phyloP scores from a whole-genome alignment of 37 sponge, comb jelly and placozoan species.

The Aplysina aerophoba region DNA sequence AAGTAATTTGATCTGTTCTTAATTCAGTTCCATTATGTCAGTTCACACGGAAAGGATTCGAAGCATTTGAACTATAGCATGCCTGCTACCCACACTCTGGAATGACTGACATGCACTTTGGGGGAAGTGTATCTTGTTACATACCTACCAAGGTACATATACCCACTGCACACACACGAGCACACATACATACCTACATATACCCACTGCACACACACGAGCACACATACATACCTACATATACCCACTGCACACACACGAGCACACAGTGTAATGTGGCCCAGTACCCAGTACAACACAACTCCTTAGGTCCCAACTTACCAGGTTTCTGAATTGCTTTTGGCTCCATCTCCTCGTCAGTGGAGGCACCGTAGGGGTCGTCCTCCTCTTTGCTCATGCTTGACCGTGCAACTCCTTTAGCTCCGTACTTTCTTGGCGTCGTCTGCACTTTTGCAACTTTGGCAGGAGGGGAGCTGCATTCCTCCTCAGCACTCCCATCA shows the following conservation, averaged over 20 bases:
- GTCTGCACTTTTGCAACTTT: not conserved
- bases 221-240: not conserved
- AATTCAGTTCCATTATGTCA: too few relatives aligned
- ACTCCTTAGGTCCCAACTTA: slow-evolving; percentile 11
- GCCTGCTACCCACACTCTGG: too few relatives aligned
- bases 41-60: too few relatives aligned
- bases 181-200: not conserved
- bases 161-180: too few relatives aligned
- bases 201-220: too few relatives aligned
- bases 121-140: not conserved
- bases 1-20: too few relatives aligned
- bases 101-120: too few relatives aligned
- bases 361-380: slow-evolving; percentile 76
- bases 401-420: not conserved
- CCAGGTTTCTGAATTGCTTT: not conserved
- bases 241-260: too few relatives aligned
- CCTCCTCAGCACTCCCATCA: slow-evolving; percentile 1
- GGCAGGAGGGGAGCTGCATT: not conserved
- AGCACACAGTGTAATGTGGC: too few relatives aligned
- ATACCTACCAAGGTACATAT: not conserved
- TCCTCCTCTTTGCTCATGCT: slow-evolving; percentile 15
- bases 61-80: too few relatives aligned
- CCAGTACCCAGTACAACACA: too few relatives aligned
- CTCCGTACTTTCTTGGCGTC: not conserved
- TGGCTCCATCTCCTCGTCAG: slow-evolving; percentile 69